Conservation (phyloP, 2,888 invertebrate species). For the Metopia argyrocephala region DNA sequence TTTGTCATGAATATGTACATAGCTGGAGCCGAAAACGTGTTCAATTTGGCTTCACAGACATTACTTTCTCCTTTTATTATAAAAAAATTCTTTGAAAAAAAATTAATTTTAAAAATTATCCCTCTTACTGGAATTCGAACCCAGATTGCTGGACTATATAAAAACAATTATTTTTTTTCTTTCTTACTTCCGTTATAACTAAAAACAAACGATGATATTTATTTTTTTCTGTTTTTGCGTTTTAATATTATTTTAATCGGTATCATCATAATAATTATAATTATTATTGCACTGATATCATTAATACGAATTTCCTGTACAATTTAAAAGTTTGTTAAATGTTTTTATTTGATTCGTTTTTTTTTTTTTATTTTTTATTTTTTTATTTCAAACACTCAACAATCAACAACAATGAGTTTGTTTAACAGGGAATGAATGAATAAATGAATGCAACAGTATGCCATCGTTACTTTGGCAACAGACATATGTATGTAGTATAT, state of each 20-base stretch:
- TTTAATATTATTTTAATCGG: constrained; percentile 17
- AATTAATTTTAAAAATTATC: no score
- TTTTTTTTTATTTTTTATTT: background rate
- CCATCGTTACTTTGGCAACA: background rate
- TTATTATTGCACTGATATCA: constrained; percentile 15
- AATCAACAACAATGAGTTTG: background rate
- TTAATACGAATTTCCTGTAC: constrained; percentile 27
- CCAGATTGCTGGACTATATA: no score
- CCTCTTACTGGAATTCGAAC: no score
- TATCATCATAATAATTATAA: constrained; percentile 23
- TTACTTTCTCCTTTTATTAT: no score
- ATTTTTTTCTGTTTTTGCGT: background rate
- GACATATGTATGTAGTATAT: background rate
- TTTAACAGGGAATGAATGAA: background rate
- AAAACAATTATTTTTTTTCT: no score
- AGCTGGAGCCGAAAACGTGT: no score
- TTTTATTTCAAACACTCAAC: constrained; percentile 1
- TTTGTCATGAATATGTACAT: no score
- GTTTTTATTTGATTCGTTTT: constrained; percentile 1
- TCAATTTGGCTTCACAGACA: no score
- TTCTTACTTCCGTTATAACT: background rate
- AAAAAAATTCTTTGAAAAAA: no score
- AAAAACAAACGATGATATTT: no score
- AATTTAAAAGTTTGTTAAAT: constrained; percentile 43
- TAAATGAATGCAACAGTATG: constrained; percentile 13